Evolutionary conservation across 1,140 invertebrate genomes (phyloP), one percentile per base, ranked within the genome.

Genomic region (Polypedilum vanderplanki): DNA sequence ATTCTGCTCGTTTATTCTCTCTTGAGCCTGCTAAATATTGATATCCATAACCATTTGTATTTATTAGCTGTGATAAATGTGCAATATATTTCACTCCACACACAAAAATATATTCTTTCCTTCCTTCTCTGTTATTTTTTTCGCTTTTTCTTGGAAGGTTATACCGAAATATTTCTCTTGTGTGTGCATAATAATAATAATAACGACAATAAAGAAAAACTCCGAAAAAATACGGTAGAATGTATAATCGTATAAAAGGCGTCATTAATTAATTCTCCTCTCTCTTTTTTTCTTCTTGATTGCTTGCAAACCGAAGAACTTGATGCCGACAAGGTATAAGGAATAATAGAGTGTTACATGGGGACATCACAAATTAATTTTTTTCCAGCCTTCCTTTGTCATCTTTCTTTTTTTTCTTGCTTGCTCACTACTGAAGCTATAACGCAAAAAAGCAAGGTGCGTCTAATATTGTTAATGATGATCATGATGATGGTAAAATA

Each of bases 51-150:
- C 65, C 65, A 70, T 70, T 70, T 70, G 18, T 70, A 20, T 70
- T 70, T 70, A 70, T 70, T 70, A 70, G 20, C 65, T 57, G 20
- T 70, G 65, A 70, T 70, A 70, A 70, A 70, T 70, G 65, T 70
- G 46, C 46, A 57, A 57, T 57, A 57, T 57, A 12, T 57, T 57
- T 57, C n/a, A 57, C 46, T 15, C n/a, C 46, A 57, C 3, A 4
- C 46, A 57, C n/a, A 57, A n/a, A 15, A 57, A 57, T 57, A 57
- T 57, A 57, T 57, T n/a, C 8, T 4, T 46, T 46, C 15, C 41
- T 46, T 46, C 8, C 1, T 8, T 57, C 12, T n/a, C 12, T 12
- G 0, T 57, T 57, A 12, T 57, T n/a, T 12, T 12, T 57, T 12
- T 57, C 46, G 46, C 12, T 1, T 33, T 57, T 57, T 57, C 12